Conservation (phyloP, 2,888 invertebrate genomes). For the Eulithis testata region DNA sequence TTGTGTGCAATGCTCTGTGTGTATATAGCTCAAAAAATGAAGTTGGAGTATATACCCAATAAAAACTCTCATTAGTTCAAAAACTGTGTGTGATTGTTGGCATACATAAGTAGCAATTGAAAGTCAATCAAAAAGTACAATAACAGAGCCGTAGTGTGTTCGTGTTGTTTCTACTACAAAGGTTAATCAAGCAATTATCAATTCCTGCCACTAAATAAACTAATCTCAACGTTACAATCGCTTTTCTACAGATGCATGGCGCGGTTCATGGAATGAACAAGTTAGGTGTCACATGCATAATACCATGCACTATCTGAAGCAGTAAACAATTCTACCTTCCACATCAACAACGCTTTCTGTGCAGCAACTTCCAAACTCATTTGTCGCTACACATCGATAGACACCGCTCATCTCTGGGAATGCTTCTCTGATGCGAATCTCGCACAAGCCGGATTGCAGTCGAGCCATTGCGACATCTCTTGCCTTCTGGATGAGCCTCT, state of each 20-base stretch:
- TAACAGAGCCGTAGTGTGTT: conserved; percentile 6
- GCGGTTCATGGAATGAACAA: conserved; percentile 43
- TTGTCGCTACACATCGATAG: conserved; percentile 93
- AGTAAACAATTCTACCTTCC: conserved; percentile 87
- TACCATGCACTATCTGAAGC: conserved; percentile 53
- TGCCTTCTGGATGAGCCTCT: conserved; percentile 88
- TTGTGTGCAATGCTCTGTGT: conserved; percentile 2
- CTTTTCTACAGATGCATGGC: conserved; percentile 75
- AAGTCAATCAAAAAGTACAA: conserved; percentile 7
- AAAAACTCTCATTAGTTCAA: conserved; percentile 21
- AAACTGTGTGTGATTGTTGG: conserved; percentile 6
- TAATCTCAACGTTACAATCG: conserved; percentile 36
- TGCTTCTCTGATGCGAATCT: conserved; percentile 92
- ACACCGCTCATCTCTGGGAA: conserved; percentile 96
- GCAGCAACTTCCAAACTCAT: conserved; percentile 92
- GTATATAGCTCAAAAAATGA: not conserved
- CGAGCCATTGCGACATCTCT: conserved; percentile 91
- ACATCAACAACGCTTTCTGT: conserved; percentile 91
- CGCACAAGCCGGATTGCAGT: conserved; percentile 91
- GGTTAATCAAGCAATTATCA: conserved; percentile 23
- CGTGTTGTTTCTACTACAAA: conserved; percentile 8
- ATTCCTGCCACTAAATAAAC: conserved; percentile 7
- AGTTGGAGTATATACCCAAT: not conserved
- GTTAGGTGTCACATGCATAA: conserved; percentile 35
- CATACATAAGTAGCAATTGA: not conserved